phyloP scores from a whole-genome alignment of 2,797 vertebrate species.

The Brotogeris chrysoptera region DNA sequence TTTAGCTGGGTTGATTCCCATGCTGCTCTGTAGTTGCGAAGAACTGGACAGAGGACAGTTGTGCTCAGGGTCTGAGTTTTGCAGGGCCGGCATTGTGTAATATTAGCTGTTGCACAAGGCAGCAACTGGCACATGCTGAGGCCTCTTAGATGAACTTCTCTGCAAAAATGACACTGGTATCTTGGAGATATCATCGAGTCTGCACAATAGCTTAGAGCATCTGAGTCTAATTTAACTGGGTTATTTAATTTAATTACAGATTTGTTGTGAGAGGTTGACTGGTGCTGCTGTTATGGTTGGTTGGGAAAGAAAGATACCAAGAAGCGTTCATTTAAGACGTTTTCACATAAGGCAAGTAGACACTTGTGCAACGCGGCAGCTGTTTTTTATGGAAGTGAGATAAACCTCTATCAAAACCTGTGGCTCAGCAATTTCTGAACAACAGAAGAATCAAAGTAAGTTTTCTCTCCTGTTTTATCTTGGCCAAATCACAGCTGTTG shows the following conservation, averaged over 20 bases:
- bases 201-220: neutral
- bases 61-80: neutral
- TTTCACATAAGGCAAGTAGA: neutral
- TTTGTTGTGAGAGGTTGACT: neutral
- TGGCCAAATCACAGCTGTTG: neutral
- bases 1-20: neutral
- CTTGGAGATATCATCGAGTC: neutral
- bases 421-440: neutral
- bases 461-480: neutral
- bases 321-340: neutral
- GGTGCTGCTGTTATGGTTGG: neutral
- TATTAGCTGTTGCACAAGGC: neutral
- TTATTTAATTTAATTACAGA: neutral
- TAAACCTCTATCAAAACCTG: neutral
- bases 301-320: neutral
- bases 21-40: neutral
- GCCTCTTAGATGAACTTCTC: slow-evolving; percentile 6
- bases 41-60: neutral
- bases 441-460: neutral
- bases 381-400: neutral
- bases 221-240: slow-evolving; percentile 1
- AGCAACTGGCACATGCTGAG: neutral
- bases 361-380: neutral
- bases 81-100: neutral
- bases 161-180: neutral